Conservation (phyloP, 2,113 vertebrate species). For the Zonotrichia leucophrys region DNA sequence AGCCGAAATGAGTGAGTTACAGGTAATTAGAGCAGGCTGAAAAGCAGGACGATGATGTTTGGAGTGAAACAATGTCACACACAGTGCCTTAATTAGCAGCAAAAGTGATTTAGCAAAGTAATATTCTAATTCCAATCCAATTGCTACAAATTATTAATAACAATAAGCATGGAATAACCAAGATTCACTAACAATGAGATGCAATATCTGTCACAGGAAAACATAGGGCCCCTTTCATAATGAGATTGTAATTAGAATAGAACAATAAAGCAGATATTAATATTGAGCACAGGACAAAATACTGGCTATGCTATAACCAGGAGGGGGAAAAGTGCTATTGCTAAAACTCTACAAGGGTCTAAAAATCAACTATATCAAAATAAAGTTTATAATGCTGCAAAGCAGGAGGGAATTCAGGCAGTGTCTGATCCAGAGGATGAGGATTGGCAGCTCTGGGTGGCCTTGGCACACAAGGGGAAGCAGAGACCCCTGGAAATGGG, state of each 20-base stretch:
- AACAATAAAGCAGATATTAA: slow-evolving; percentile 40
- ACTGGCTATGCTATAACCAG: not conserved
- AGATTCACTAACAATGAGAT: not conserved
- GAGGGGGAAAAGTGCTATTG: not conserved
- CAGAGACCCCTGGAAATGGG: not conserved
- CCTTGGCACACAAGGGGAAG: not conserved
- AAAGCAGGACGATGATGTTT: not conserved
- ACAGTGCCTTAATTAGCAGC: slow-evolving; percentile 44
- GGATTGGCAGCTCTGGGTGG: not conserved
- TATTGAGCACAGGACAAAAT: not conserved
- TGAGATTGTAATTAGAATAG: slow-evolving; percentile 38
- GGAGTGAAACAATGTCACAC: slow-evolving; percentile 14
- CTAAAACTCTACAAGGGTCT: not conserved
- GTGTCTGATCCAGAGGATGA: not conserved
- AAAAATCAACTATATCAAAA: not conserved
- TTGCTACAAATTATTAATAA: slow-evolving; percentile 55
- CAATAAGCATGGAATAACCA: slow-evolving; percentile 12
- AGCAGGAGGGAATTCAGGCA: not conserved
- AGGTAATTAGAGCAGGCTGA: slow-evolving; percentile 19
- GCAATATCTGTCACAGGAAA: slow-evolving; percentile 40
- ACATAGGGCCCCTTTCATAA: not conserved
- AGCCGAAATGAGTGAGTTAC: slow-evolving; percentile 2
- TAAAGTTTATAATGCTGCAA: not conserved
- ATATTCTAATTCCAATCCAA: slow-evolving; percentile 53
- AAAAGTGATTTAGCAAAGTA: slow-evolving; percentile 57